Evolutionary conservation across 2,113 vertebrate genomes (phyloP), one percentile per base, ranked within the genome.

Genomic region (Tychaedon coryphoeus): DNA sequence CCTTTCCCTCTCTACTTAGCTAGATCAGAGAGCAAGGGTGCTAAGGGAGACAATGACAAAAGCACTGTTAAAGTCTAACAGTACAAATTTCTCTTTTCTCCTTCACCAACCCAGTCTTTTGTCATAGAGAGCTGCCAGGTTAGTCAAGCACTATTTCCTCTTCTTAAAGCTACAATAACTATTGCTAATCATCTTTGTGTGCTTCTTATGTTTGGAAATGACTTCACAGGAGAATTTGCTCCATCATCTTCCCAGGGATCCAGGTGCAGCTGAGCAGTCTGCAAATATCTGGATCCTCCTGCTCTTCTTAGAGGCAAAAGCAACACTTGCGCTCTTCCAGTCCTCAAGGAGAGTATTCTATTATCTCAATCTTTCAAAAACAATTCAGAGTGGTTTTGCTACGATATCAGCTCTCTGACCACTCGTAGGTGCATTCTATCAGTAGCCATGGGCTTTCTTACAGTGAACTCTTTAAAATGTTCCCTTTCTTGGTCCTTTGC

Each of bases 21-120:
- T 23, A 78, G 40, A 65, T 24, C 7, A 4, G 5, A 47, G 1
- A 0, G 16, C 13, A 0, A 80, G 13, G 5, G 36, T 14, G 20
- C 61, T 81, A 84, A 14, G 11, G 13, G 17, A 78, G 56, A 87
- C 86, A 67, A 67, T 8, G 4, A 20, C 18, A 61, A 50, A 87
- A 81, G 12, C 50, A 51, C 16, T 16, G 38, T 34, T 54, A 6
- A 45, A 62, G 47, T 65, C 83, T 65, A 66, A 72, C 45, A 57
- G 3, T 15, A 71, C 10, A 57, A 65, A 10, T 17, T 43, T 42
- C 25, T 86, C 60, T 83, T 66, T 60, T 38, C 56, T 50, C 20
- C 45, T 25, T 9, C n/a, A 85, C 15, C 34, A 91, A 54, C 14
- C 28, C 19, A 54, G 64, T 18, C 26, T 53, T 80, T 42, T 2